Base-by-base conservation (phyloP, 2,888 invertebrate species). In the Altica lythri region DNA sequence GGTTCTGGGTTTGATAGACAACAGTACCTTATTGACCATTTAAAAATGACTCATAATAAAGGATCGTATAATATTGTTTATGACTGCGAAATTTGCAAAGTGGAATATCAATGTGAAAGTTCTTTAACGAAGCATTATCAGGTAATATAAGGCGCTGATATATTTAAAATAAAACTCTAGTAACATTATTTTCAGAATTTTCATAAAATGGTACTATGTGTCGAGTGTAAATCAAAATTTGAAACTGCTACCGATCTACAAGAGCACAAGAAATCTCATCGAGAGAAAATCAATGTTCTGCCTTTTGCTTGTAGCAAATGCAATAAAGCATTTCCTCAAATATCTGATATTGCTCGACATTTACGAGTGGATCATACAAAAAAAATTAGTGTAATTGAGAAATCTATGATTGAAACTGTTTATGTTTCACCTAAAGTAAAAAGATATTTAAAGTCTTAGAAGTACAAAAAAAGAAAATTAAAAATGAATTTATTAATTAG, bases 271-370 rank as follows among this genome's bases (percentile, higher is more conserved):
- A 64, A 68, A 27, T 60, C 63, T 29, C 62, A 69, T 35, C 63
- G 63, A 18, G 61, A 67, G 43, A 67, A 67, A 40, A 63, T 63
- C 3, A 62, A 68, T 45, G 58, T 68, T 5, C 60, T 68, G 25
- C 66, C 68, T 4, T 74, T 70, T 55, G 74, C 74, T 12, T 74
- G 74, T 55, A 73, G 71, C 55, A 73, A 70, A 55, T 74, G 74
- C 48, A 69, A 72, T 59, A 69, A 66, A 37, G 70, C 68, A 1
- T 74, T 73, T 59, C 63, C 68, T 0, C 67, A 65, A 48, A 73
- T 72, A n/a, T 59, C 65, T 14, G 71, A 72, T 37, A 66, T 74
- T 3, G 68, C 68, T 14, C 53, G 61, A 3, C 74, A 74, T 55
- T 61, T 74, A 46, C 57, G 70, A 32, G 57, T 53, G 34, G 67